Base-by-base conservation (phyloP, 2,888 invertebrate genomes). In the Criorhina ranunculi region DNA sequence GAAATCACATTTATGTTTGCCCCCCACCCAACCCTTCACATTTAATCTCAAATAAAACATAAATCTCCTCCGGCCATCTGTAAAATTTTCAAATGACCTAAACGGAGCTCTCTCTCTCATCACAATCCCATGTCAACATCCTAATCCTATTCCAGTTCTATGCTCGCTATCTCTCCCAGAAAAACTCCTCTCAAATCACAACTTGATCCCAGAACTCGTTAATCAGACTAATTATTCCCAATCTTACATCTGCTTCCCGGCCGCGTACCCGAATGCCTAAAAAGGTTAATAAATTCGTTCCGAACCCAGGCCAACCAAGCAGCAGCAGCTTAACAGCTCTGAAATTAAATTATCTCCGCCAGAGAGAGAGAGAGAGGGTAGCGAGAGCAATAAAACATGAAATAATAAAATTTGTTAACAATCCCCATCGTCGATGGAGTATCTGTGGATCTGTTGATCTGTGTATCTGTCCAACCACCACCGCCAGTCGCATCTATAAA, bases 371-470 rank as follows among this genome's bases (percentile, higher is more conserved):
- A n/a, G n/a, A n/a, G n/a, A n/a, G n/a, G n/a, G n/a, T n/a, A n/a
- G n/a, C n/a, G n/a, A n/a, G 19, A 51, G 75, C 51, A 85, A 75
- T 85, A 80, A 85, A 85, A 80, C 85, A 75, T 49, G 64, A 80
- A 69, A 80, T 75, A 60, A 85, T 80, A 60, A 85, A 85, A 85
- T 80, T 85, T 85, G 85, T 85, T 85, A 85, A 80, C 85, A 85
- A 69, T 69, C 64, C 69, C 60, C 66, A 70, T 73, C 29, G 29
- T 62, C 49, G 46, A 35, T 62, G 31, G 31, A n/a, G 12, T 35
- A 33, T 24, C 24, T 24, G 24, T n/a, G n/a, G n/a, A n/a, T n/a
- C n/a, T n/a, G n/a, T n/a, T n/a, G n/a, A n/a, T 24, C 24, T 24
- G 24, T 24, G 2, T 24, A 4, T 24, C 24, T 24, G 24, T 24